Evolutionary conservation across 2,888 invertebrate genomes (phyloP), one percentile per base, ranked within the genome.

Genomic region (Rhingia rostrata): DNA sequence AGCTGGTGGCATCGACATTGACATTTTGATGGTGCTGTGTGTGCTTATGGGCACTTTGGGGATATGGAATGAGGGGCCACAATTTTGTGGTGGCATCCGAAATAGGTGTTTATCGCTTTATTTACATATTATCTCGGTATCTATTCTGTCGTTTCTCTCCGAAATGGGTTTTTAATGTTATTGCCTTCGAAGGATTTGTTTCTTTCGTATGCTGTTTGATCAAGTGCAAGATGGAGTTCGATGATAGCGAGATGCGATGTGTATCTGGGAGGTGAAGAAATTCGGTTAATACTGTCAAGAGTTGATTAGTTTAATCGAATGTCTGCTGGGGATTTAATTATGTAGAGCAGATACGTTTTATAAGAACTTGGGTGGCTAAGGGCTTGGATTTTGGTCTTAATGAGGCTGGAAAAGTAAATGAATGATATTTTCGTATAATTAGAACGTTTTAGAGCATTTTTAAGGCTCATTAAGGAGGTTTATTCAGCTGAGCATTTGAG

Each of bases 91-190:
- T 70, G 63, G 64, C 69, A 69, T 78, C 67, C 69, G 73, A 47
- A 67, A 64, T 32, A 64, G 7, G 58, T 10, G 47, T 63, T 82
- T 77, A 66, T 83, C 63, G 64, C 58, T 45, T 79, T 74, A 79
- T 84, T 79, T 84, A 53, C 67, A 79, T 79, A 58, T 63, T 63
- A 54, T 14, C 37, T 14, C 2, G 47, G 72, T 69, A 61, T 54
- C 39, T 74, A 54, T 74, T 74, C 63, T 66, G 61, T 61, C 41
- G n/a, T 12, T 64, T 22, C 45, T 10, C 14, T 33, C n/a, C 22
- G 41, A 69, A 84, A 84, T 80, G 79, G 56, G 45, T 75, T 69
- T 84, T 84, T 84, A 80, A 66, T 84, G 79, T 84, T 70, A 84
- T 75, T 39, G 54, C 74, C 49, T 51, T 35, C 32, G 9, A 64